These are phyloP conservation scores for Melanargia galathea DNA, from an alignment of 2,888 invertebrate genomes.

Conservation along the genomic window DNA sequence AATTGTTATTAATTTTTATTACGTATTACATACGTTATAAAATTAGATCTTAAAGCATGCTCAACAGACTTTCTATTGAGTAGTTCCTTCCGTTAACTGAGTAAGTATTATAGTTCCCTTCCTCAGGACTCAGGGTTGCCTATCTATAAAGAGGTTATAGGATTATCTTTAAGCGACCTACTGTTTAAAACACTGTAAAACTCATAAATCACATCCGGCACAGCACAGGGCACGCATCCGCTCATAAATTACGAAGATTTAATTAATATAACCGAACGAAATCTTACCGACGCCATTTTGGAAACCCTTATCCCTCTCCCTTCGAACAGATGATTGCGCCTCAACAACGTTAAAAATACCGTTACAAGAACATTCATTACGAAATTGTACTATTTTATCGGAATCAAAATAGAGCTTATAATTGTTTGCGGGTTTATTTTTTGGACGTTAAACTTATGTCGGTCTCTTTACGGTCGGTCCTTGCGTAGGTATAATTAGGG, in stretches of 20 bases:
- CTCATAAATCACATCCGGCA: slow-evolving; percentile 73
- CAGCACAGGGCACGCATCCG: slow-evolving; percentile 67
- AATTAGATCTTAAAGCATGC: too few species aligned
- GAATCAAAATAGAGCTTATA: slow-evolving; percentile 40
- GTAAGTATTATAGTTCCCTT: too few species aligned
- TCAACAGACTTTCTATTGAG: too few species aligned
- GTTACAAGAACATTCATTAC: slow-evolving; percentile 27
- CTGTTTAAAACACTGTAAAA: slow-evolving; percentile 57
- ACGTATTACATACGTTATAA: too few species aligned
- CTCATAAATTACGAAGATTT: slow-evolving; percentile 81
- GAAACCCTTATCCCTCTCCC: slow-evolving; percentile 72
- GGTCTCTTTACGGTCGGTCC: slow-evolving; percentile 72
- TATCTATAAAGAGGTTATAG: neutral
- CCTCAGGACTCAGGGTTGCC: too few species aligned
- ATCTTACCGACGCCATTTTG: slow-evolving; percentile 81
- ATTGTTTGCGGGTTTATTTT: slow-evolving; percentile 44
- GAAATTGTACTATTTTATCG: slow-evolving; percentile 28
- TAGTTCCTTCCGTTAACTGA: too few species aligned
- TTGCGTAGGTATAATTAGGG: slow-evolving; percentile 79
- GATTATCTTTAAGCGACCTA: neutral
- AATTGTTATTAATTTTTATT: too few species aligned
- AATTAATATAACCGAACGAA: slow-evolving; percentile 79
- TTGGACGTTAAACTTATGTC: slow-evolving; percentile 48
- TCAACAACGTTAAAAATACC: slow-evolving; percentile 51
- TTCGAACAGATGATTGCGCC: slow-evolving; percentile 77